Evolutionary conservation across 2,888 invertebrate genomes (phyloP), one percentile per base, ranked within the genome.

Genomic region (Agonopterix subpropinquella): DNA sequence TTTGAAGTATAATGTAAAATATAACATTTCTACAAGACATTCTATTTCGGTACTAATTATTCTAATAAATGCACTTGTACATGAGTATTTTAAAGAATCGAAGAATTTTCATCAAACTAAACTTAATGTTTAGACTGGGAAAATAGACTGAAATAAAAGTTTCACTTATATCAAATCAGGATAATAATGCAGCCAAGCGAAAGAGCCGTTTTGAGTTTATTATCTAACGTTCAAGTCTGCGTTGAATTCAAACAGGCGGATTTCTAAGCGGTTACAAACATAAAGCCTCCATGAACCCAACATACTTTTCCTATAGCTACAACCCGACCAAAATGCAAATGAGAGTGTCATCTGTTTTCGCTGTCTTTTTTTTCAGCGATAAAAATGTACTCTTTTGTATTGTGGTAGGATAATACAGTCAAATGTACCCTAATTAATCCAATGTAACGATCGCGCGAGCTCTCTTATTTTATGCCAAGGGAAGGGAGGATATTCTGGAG

Each of bases 381-480:
- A 39, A n/a, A 39, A n/a, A 39, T n/a, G n/a, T 39, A 11, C 42
- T 35, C 41, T 41, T 49, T 42, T 45, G 36, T 45, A 36, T 42
- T 49, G 41, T n/a, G 39, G 39, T 39, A 9, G 39, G 36, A 46
- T 47, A 15, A 15, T 48, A 43, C 35, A 43, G 13, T 42, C 10
- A 48, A 28, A 44, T 28, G 11, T 36, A 37, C 15, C 28, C 63
- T 65, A 74, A 55, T 71, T 61, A 65, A 93, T 92, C 94, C 94
- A 94, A 69, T 91, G 82, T 71, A 92, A 89, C 56, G 91, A 89
- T 72, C 91, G 85, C 61, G 92, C 91, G 66, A 95, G 85, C 74
- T 94, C 92, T 66, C 90, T 89, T 52, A 93, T 93, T 83, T 93
- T 92, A 75, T 93, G 90, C 94, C 95, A 95, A 48, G 95, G 95